phyloP scores from a whole-genome alignment of 2,113 vertebrate genomes.

The Mungos mungo region DNA sequence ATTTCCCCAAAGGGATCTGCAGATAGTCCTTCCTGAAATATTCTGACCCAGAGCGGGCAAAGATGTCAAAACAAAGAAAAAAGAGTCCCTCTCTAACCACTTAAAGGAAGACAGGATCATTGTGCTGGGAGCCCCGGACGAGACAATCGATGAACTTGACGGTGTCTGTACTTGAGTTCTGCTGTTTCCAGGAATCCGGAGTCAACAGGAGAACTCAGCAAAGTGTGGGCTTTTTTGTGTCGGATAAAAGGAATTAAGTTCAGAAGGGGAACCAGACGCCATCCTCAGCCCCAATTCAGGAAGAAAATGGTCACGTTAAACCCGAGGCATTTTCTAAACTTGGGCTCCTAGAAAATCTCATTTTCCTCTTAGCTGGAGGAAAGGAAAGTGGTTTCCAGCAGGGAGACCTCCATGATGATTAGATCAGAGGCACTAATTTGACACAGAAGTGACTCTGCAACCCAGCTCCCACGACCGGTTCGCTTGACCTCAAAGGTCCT shows the following conservation, averaged over 20 bases:
- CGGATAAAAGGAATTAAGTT: background rate
- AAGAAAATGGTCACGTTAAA: background rate
- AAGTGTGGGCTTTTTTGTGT: background rate
- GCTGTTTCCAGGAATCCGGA: background rate
- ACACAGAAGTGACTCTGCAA: background rate
- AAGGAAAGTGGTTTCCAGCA: background rate
- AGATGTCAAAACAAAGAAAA: background rate
- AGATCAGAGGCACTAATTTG: constrained; percentile 27
- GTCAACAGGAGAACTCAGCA: background rate
- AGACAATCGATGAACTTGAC: background rate
- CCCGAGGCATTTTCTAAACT: background rate
- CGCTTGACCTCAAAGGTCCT: background rate
- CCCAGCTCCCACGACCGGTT: background rate
- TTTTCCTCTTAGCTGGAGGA: background rate
- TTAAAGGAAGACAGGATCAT: background rate
- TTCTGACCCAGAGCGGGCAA: background rate
- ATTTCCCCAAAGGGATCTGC: background rate
- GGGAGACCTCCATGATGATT: background rate
- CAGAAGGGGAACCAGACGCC: background rate
- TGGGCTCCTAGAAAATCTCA: background rate
- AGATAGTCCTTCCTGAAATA: background rate
- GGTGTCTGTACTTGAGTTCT: background rate
- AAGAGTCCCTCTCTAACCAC: background rate
- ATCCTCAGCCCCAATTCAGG: background rate
- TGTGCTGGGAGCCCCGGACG: background rate